phyloP scores from a whole-genome alignment of 2,888 invertebrate species.

The Balanococcus diminutus region DNA sequence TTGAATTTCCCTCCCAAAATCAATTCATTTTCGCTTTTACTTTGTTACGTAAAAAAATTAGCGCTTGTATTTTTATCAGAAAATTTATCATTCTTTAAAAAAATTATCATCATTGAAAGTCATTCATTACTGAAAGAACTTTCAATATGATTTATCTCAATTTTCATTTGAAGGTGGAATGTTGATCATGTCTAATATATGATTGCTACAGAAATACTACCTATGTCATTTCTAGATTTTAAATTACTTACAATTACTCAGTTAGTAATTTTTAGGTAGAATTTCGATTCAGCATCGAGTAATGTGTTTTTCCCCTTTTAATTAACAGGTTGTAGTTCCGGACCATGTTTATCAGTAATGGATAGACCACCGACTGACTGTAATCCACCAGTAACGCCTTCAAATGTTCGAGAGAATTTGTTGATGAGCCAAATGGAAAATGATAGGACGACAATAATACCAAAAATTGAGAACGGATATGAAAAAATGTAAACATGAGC shows the following conservation, averaged over 20 bases:
- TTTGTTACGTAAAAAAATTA: neutral
- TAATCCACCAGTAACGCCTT: neutral
- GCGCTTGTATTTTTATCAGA: neutral
- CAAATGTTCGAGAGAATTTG: slow-evolving; percentile 23
- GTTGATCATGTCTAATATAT: neutral
- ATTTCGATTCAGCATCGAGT: neutral
- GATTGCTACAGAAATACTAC: too few species aligned
- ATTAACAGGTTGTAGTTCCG: neutral
- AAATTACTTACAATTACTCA: too few species aligned
- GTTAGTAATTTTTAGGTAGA: too few species aligned
- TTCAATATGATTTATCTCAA: neutral
- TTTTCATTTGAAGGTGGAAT: neutral
- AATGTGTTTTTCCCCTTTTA: neutral
- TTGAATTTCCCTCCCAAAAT: neutral
- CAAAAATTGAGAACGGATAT: slow-evolving; percentile 18
- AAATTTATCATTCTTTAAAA: neutral
- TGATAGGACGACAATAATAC: neutral
- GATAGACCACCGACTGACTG: slow-evolving; percentile 1
- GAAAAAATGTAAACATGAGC: slow-evolving; percentile 8
- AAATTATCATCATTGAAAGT: slow-evolving; percentile 1
- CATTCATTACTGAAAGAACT: neutral
- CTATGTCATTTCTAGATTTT: too few species aligned
- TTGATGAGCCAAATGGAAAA: slow-evolving; percentile 9
- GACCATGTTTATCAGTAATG: slow-evolving; percentile 31
- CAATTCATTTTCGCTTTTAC: neutral